phyloP scores from a whole-genome alignment of 2,113 vertebrate genomes.

The Motacilla tschutschensis region DNA sequence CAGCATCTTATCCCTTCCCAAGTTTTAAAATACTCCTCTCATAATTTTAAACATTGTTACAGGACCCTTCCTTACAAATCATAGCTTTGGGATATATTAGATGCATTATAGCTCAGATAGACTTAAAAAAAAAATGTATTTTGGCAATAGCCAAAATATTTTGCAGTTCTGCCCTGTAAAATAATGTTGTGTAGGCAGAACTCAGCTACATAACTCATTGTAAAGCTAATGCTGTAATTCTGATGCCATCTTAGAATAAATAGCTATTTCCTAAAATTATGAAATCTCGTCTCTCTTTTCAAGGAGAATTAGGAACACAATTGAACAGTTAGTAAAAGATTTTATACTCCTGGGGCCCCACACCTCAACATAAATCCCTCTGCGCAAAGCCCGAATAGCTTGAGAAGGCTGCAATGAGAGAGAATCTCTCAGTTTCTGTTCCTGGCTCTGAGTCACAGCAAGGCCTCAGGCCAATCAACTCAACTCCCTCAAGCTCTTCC shows the following conservation, averaged over 20 bases:
- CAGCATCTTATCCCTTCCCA: not conserved
- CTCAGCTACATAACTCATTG: conserved; percentile 25
- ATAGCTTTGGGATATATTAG: not conserved
- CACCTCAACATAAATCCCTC: not conserved
- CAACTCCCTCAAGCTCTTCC: not conserved
- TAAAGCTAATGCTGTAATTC: conserved; percentile 53
- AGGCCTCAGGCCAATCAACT: not conserved
- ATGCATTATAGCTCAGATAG: not conserved
- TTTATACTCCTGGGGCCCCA: not conserved
- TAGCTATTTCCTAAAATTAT: conserved; percentile 70
- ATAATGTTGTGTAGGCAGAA: conserved; percentile 16
- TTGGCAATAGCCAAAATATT: conserved; percentile 22
- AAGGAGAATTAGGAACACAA: conserved; percentile 44
- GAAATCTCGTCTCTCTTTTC: conserved; percentile 41
- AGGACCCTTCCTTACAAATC: not conserved
- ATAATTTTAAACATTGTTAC: not conserved
- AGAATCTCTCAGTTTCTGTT: not conserved
- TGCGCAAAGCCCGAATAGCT: not conserved
- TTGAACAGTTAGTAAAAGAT: not conserved
- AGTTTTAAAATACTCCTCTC: not conserved
- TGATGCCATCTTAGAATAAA: conserved; percentile 63
- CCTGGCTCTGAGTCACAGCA: not conserved
- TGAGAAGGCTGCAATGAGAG: not conserved
- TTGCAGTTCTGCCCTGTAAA: conserved; percentile 26
- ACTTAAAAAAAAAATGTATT: conserved; percentile 28